Percentiles rank a stretch among this genome's conserved stretches.
Evolutionary conservation across 2,888 invertebrate genomes (phyloP).

Genomic region (Cerastis leucographa): DNA sequence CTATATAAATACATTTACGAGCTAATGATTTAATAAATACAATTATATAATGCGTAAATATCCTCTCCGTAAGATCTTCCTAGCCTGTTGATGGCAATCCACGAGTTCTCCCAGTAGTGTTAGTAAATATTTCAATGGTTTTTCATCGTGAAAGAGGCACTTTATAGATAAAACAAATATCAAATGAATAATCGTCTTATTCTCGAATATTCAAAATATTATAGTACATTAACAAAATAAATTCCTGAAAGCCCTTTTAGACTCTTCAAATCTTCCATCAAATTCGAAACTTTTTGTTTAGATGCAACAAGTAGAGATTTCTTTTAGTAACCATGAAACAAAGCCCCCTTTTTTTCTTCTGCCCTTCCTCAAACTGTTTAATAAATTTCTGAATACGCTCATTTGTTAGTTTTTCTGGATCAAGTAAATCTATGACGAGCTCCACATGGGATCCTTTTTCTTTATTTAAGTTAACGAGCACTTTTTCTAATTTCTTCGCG

Average conservation of each 20-base stretch:
- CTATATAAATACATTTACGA: too few relatives aligned
- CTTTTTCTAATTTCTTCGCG: slow-evolving; percentile 28
- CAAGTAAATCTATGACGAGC: slow-evolving; percentile 28
- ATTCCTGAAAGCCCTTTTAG: neutral
- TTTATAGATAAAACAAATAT: neutral
- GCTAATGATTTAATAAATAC: too few relatives aligned
- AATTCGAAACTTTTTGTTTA: slow-evolving; percentile 28
- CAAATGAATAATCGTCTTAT: neutral
- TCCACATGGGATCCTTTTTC: slow-evolving; percentile 32
- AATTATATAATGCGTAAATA: too few relatives aligned
- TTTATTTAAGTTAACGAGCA: slow-evolving; percentile 37
- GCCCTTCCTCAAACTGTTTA: slow-evolving; percentile 37
- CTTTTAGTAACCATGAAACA: slow-evolving; percentile 49
- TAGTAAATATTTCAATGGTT: too few relatives aligned
- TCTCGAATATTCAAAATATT: neutral
- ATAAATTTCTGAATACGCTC: slow-evolving; percentile 44
- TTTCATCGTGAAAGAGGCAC: neutral
- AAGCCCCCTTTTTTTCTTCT: slow-evolving; percentile 40
- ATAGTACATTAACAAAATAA: neutral
- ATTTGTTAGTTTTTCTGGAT: slow-evolving; percentile 55
- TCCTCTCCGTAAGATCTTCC: too few relatives aligned
- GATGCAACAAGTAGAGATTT: slow-evolving; percentile 36
- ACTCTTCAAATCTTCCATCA: slow-evolving; percentile 16
- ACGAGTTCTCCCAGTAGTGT: too few relatives aligned
- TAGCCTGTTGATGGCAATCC: too few relatives aligned